These are phyloP conservation scores for Microplitis manilae DNA, from an alignment of 2,888 invertebrate species.

Conservation along the genomic window DNA sequence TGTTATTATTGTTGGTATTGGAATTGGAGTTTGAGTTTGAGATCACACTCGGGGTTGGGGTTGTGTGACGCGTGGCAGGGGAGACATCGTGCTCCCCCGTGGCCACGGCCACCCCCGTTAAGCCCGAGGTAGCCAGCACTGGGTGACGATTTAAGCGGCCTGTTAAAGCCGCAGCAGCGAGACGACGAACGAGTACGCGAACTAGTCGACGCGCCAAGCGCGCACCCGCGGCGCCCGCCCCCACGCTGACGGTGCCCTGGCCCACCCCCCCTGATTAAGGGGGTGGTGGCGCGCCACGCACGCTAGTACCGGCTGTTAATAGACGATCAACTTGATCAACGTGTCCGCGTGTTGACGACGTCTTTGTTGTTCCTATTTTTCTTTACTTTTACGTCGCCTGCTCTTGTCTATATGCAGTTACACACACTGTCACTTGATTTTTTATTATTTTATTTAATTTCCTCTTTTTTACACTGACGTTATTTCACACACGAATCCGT, in stretches of 20 bases:
- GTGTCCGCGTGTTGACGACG: neutral
- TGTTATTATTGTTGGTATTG: constrained; percentile 33
- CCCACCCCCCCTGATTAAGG: constrained; percentile 75
- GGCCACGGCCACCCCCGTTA: constrained; percentile 56
- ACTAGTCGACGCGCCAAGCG: constrained; percentile 75
- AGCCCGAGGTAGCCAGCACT: constrained; percentile 61
- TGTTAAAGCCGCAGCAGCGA: constrained; percentile 73
- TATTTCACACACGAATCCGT: constrained; percentile 20
- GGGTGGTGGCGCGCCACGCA: constrained; percentile 72
- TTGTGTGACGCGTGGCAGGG: constrained; percentile 57
- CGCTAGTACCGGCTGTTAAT: constrained; percentile 42
- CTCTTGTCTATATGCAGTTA: neutral
- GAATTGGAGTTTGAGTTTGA: constrained; percentile 22
- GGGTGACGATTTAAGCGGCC: constrained; percentile 75
- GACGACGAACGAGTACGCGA: constrained; percentile 68
- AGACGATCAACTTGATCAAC: neutral
- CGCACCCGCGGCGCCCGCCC: constrained; percentile 79
- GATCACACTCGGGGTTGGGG: constrained; percentile 52
- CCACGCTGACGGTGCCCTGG: constrained; percentile 74
- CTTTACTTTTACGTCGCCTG: neutral
- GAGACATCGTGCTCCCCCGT: constrained; percentile 57
- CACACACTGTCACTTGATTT: constrained; percentile 5
- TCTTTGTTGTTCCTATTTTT: neutral
- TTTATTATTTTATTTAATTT: constrained; percentile 36
- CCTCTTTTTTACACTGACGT: neutral